A percentile compares a stretch with the other conserved stretches of the same genome.
phyloP scores from a whole-genome alignment of 2,888 invertebrate species.

The Pyrrhia umbra region DNA sequence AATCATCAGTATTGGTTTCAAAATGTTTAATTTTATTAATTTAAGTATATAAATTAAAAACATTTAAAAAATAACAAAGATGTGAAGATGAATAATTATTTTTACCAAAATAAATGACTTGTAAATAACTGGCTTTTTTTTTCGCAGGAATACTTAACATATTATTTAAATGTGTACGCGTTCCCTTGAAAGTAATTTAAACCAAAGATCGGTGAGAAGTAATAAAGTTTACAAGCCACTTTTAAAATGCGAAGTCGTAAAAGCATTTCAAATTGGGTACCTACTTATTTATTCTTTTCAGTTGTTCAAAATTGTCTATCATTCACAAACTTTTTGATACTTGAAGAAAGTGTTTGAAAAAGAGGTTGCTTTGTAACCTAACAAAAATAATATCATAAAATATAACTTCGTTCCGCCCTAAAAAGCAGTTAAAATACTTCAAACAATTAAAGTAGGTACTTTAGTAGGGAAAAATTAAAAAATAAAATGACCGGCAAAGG shows the following conservation, averaged over 20 bases:
- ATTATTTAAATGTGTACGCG: conserved; percentile 1
- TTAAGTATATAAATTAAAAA: too few species aligned
- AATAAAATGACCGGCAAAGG: conserved; percentile 35
- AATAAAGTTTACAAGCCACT: conserved; percentile 40
- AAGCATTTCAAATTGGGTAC: conserved; percentile 36
- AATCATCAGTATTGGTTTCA: too few species aligned
- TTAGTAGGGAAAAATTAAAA: conserved; percentile 33
- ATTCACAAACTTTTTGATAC: conserved; percentile 39
- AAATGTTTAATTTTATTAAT: too few species aligned
- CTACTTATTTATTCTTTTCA: conserved; percentile 46
- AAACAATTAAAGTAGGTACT: conserved; percentile 37
- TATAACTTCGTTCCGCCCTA: conserved; percentile 4
- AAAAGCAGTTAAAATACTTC: conserved; percentile 23
- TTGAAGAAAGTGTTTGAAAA: conserved; percentile 37
- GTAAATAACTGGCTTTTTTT: background rate
- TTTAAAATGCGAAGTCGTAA: conserved; percentile 37
- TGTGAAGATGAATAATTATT: background rate
- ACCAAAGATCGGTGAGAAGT: conserved; percentile 13
- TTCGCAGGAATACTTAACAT: background rate
- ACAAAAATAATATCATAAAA: conserved; percentile 13
- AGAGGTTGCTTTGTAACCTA: conserved; percentile 26
- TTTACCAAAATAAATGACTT: background rate
- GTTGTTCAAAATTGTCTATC: conserved; percentile 28
- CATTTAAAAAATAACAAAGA: too few species aligned
- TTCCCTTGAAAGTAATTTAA: conserved; percentile 7